phyloP scores from a whole-genome alignment of 2,797 vertebrate genomes.

The Rhinatrema bivittatum region DNA sequence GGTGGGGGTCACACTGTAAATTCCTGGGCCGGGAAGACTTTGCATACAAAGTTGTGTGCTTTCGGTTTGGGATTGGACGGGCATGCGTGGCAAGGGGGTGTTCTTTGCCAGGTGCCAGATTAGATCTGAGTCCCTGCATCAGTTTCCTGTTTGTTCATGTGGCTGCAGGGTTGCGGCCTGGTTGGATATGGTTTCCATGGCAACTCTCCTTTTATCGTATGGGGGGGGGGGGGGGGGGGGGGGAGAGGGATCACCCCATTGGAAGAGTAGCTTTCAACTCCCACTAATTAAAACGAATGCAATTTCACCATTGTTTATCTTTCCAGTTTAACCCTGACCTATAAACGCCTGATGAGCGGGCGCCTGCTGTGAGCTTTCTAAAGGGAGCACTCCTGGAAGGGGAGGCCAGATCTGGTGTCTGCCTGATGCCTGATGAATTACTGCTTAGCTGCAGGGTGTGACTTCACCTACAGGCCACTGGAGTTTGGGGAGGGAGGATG shows the following conservation, averaged over 20 bases:
- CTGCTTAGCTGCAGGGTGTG: neutral
- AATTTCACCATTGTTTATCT: constrained; percentile 41
- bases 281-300: constrained; percentile 44
- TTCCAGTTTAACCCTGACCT: constrained; percentile 20
- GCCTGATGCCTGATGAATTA: neutral
- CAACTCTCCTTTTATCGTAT: constrained; percentile 42
- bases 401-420: neutral
- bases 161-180: constrained; percentile 22
- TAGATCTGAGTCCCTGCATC: constrained; percentile 17
- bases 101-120: constrained; percentile 11
- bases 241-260: constrained; percentile 37
- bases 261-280: constrained; percentile 27
- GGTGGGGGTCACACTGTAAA: too few relatives aligned
- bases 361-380: constrained; percentile 21
- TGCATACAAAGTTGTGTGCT: too few relatives aligned
- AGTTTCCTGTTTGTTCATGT: constrained; percentile 24
- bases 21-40: too few relatives aligned
- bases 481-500: too few relatives aligned
- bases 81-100: too few relatives aligned
- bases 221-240: neutral
- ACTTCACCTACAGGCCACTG: constrained; percentile 1
- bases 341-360: constrained; percentile 30
- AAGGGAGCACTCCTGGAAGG: neutral
- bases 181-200: constrained; percentile 51
- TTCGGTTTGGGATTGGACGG: too few relatives aligned